Evolutionary conservation across 2,888 invertebrate genomes (phyloP).

Genomic region (Ypsolopha sequella): DNA sequence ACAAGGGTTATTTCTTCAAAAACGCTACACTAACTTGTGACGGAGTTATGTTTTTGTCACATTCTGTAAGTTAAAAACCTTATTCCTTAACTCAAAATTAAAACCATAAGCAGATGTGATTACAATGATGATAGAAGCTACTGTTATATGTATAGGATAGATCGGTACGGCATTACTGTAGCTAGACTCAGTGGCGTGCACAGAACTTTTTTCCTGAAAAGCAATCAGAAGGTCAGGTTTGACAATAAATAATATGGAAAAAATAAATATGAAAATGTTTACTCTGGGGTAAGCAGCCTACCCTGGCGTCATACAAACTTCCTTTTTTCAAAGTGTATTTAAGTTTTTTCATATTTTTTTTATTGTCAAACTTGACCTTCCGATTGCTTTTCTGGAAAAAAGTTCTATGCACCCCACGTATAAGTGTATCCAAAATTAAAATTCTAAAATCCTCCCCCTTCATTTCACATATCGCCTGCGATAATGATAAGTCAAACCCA

Average conservation of each 20-base stretch:
- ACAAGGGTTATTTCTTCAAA: slow-evolving; percentile 59
- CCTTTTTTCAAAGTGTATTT: too few relatives aligned
- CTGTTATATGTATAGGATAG: slow-evolving; percentile 40
- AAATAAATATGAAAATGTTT: too few relatives aligned
- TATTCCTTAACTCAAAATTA: slow-evolving; percentile 49
- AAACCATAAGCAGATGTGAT: slow-evolving; percentile 56
- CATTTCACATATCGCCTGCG: slow-evolving; percentile 15
- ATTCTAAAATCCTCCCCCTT: slow-evolving; percentile 55
- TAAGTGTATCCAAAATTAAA: slow-evolving; percentile 48
- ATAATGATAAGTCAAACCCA: slow-evolving; percentile 19
- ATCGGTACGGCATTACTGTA: slow-evolving; percentile 44
- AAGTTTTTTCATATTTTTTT: too few relatives aligned
- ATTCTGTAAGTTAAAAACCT: slow-evolving; percentile 50
- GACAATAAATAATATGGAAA: too few relatives aligned
- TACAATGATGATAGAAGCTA: slow-evolving; percentile 62
- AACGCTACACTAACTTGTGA: slow-evolving; percentile 64
- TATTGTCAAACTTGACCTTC: too few relatives aligned
- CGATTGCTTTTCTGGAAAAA: too few relatives aligned
- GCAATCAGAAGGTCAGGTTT: too few relatives aligned
- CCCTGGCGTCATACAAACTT: too few relatives aligned
- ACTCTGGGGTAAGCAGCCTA: too few relatives aligned
- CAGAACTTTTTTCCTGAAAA: too few relatives aligned
- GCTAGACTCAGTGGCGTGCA: too few relatives aligned
- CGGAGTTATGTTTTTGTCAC: slow-evolving; percentile 52
- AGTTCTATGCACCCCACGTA: too few relatives aligned